Conservation (phyloP, 2,797 vertebrate genomes). For the Distichodus sexfasciatus region DNA sequence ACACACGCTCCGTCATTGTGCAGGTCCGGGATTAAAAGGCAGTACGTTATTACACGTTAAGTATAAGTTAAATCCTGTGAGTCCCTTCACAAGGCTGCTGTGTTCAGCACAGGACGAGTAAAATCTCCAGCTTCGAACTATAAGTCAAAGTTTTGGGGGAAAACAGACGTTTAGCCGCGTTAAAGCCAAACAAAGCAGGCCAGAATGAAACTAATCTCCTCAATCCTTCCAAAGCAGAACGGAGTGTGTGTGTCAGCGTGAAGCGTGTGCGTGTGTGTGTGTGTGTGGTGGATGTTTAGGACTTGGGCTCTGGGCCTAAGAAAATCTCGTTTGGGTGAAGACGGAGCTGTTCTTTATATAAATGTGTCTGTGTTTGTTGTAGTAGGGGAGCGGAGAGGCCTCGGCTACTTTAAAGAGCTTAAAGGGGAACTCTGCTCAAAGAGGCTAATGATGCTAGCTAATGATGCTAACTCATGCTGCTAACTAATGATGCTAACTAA, state of each 20-base stretch:
- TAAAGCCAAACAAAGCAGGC: slow-evolving; percentile 44
- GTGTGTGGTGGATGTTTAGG: slow-evolving; percentile 36
- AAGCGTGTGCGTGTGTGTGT: slow-evolving; percentile 4
- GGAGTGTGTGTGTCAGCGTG: slow-evolving; percentile 33
- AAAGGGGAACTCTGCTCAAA: too few relatives aligned
- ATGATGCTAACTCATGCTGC: too few relatives aligned
- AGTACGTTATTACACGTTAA: slow-evolving; percentile 11
- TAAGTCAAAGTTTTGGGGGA: slow-evolving; percentile 29
- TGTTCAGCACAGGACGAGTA: slow-evolving; percentile 19
- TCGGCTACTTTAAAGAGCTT: slow-evolving; percentile 5
- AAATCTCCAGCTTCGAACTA: slow-evolving; percentile 30
- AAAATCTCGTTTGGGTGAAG: slow-evolving; percentile 47
- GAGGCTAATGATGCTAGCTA: too few relatives aligned
- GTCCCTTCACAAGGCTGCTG: slow-evolving; percentile 16
- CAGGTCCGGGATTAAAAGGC: slow-evolving; percentile 10
- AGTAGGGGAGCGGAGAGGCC: slow-evolving; percentile 25
- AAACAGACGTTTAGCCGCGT: slow-evolving; percentile 35
- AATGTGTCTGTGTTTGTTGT: slow-evolving; percentile 7
- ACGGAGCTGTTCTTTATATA: slow-evolving; percentile 45
- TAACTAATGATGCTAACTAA: too few relatives aligned
- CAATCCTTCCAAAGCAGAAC: slow-evolving; percentile 40
- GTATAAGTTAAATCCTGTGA: slow-evolving; percentile 25
- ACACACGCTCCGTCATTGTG: neutral
- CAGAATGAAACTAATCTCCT: slow-evolving; percentile 43
- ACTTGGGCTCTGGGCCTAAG: slow-evolving; percentile 47